Evolutionary conservation across 2,113 vertebrate genomes (phyloP).

Genomic region (Origma solitaria): DNA sequence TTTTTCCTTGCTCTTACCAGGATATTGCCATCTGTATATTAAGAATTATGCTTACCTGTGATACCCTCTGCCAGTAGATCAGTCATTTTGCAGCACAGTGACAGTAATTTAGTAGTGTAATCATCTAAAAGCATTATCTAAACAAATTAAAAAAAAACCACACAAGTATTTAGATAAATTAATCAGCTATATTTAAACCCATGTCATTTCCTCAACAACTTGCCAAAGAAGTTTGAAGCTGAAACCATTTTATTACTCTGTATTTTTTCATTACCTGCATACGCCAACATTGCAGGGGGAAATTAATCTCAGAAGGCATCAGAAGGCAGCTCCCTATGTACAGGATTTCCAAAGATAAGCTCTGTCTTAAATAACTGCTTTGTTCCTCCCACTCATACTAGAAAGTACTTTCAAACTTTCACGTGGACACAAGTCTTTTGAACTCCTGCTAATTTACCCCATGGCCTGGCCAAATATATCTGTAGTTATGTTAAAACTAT

Average conservation of each 20-base stretch:
- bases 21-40: background rate
- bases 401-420: background rate
- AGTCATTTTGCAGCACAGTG: conserved; percentile 94
- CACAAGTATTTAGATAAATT: background rate
- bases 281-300: background rate
- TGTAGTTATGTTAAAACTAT: background rate
- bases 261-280: background rate
- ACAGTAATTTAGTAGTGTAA: conserved; percentile 91
- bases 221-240: background rate
- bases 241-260: background rate
- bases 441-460: background rate
- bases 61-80: conserved; percentile 89
- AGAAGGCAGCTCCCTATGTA: background rate
- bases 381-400: background rate
- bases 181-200: background rate
- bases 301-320: background rate
- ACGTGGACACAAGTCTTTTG: background rate
- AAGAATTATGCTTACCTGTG: conserved; percentile 64
- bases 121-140: conserved; percentile 92
- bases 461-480: background rate
- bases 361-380: background rate
- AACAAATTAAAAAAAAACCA: conserved; percentile 2
- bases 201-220: background rate
- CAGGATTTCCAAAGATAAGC: background rate
- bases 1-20: background rate